These are phyloP conservation scores for Gopherus evgoodei DNA, from an alignment of 2,113 vertebrate genomes.

Conservation along the genomic window DNA sequence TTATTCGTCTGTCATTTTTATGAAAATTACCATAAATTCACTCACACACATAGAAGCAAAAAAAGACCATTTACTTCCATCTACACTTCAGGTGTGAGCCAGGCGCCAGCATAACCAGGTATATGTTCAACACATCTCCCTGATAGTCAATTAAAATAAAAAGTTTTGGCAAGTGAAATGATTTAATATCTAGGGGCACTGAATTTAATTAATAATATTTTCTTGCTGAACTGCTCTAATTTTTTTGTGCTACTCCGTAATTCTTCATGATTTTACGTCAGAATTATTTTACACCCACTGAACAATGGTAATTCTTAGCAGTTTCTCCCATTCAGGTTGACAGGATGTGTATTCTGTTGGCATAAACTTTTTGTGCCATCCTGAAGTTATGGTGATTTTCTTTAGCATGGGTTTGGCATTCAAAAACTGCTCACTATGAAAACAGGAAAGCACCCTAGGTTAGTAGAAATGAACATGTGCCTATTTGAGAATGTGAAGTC, in stretches of 20 bases:
- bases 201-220: neutral
- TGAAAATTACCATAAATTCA: neutral
- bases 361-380: neutral
- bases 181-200: neutral
- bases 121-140: neutral
- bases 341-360: neutral
- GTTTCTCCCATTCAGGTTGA: neutral
- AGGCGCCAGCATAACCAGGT: neutral
- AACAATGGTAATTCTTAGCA: neutral
- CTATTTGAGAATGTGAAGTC: neutral
- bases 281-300: constrained; percentile 12
- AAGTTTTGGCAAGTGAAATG: neutral
- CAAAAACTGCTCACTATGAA: neutral
- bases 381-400: neutral
- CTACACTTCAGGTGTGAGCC: neutral
- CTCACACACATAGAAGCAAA: neutral
- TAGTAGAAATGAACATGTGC: neutral
- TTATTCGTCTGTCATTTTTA: neutral
- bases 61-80: neutral
- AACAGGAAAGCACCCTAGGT: neutral
- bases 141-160: neutral
- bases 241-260: neutral
- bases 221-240: neutral
- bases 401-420: neutral
- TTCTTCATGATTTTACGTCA: neutral